These are phyloP conservation scores for Campylorhamphus procurvoides DNA, from an alignment of 2,113 vertebrate species.

Conservation along the genomic window DNA sequence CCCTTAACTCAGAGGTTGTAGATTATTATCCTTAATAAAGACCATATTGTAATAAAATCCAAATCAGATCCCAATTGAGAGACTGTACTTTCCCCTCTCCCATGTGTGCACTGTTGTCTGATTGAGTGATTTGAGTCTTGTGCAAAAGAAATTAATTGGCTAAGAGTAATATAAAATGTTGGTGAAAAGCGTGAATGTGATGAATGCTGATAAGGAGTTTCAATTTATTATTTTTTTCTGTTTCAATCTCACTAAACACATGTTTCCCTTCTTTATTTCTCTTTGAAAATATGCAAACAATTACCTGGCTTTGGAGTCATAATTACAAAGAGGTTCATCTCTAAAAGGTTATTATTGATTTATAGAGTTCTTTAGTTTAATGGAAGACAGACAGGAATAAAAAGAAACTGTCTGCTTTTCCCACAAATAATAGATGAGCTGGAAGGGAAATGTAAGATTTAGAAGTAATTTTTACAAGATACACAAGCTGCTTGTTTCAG, in stretches of 20 bases:
- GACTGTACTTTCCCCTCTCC: not conserved
- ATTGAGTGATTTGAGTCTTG: slow-evolving; percentile 46
- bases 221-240: not conserved
- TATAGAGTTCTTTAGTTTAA: slow-evolving; percentile 75
- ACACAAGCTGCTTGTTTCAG: not conserved
- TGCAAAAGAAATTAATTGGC: slow-evolving; percentile 66
- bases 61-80: slow-evolving; percentile 35
- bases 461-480: slow-evolving; percentile 62
- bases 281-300: slow-evolving; percentile 79
- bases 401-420: slow-evolving; percentile 51
- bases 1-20: slow-evolving; percentile 55
- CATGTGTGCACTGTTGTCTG: not conserved
- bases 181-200: slow-evolving; percentile 50
- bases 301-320: slow-evolving; percentile 75
- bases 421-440: slow-evolving; percentile 59
- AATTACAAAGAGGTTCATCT: slow-evolving; percentile 78
- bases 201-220: slow-evolving; percentile 39
- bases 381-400: slow-evolving; percentile 74
- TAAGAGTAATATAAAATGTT: slow-evolving; percentile 36
- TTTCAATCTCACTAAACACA: slow-evolving; percentile 22
- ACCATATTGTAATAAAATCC: slow-evolving; percentile 63
- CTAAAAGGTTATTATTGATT: slow-evolving; percentile 78
- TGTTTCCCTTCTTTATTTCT: slow-evolving; percentile 67
- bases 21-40: slow-evolving; percentile 70
- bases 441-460: slow-evolving; percentile 68